Evolutionary conservation across 1,140 invertebrate genomes (phyloP).

Genomic region (Sarcophaga peregrina): DNA sequence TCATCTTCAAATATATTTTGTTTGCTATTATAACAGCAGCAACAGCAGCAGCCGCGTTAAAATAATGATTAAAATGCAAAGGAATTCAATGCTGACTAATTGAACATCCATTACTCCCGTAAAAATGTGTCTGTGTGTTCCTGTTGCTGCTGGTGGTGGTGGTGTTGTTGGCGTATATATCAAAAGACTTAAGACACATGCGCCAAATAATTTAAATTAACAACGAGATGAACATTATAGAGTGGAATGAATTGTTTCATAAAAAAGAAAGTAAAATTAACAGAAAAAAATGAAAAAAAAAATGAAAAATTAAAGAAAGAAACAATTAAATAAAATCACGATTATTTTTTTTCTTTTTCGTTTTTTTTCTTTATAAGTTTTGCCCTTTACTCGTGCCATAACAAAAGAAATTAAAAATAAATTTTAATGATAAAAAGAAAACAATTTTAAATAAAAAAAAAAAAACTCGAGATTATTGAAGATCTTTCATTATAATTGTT

Average conservation of each 20-base stretch:
- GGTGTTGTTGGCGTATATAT: not conserved
- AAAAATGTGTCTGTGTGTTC: too few species aligned
- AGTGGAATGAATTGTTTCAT: not conserved
- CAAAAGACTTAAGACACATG: conserved; percentile 18
- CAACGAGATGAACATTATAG: not conserved
- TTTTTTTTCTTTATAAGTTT: not conserved
- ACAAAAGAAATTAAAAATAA: conserved; percentile 9
- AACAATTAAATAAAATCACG: conserved; percentile 27
- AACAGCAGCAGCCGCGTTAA: too few species aligned
- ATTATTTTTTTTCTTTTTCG: not conserved
- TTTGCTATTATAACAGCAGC: too few species aligned
- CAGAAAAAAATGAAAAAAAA: not conserved
- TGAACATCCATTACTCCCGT: not conserved
- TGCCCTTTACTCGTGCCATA: not conserved
- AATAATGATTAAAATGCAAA: conserved; percentile 1
- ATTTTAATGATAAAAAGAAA: not conserved
- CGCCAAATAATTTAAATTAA: not conserved
- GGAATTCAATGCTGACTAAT: conserved; percentile 10
- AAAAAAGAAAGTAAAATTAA: not conserved
- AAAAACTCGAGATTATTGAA: too few species aligned
- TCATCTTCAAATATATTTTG: too few species aligned
- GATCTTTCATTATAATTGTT: too few species aligned
- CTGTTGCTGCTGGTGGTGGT: too few species aligned
- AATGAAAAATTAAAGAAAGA: not conserved
- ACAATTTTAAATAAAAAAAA: too few species aligned